Evolutionary conservation across 2,113 vertebrate genomes (phyloP).

Genomic region (Cavia aperea): DNA sequence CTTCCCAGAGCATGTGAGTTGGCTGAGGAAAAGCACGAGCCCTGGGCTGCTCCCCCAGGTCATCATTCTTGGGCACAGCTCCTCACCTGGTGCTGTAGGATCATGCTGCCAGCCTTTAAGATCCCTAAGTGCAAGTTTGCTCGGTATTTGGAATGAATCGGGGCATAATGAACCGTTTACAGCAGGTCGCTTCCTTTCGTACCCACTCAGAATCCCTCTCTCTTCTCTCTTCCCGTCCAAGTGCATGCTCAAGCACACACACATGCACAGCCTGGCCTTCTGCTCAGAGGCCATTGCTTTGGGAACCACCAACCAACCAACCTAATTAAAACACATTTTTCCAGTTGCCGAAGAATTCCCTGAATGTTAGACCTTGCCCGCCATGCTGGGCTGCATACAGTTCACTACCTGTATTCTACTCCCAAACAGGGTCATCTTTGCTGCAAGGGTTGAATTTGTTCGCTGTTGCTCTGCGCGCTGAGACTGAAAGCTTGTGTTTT

Average conservation of each 20-base stretch:
- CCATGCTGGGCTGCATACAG: constrained; percentile 59
- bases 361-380: constrained; percentile 50
- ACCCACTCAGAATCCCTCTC: background rate
- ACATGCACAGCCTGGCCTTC: background rate
- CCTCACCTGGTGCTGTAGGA: background rate
- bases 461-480: constrained; percentile 12
- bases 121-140: constrained; percentile 22
- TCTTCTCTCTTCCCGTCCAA: too few relatives aligned
- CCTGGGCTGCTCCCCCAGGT: rapidly evolving
- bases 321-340: constrained; percentile 75
- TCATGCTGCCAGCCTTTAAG: constrained; percentile 34
- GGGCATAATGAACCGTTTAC: constrained; percentile 58
- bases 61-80: background rate
- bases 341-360: constrained; percentile 70
- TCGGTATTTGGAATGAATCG: constrained; percentile 50
- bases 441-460: constrained; percentile 57
- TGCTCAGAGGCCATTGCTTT: constrained; percentile 66
- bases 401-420: constrained; percentile 53
- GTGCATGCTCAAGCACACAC: background rate
- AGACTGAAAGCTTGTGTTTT: constrained; percentile 47
- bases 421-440: constrained; percentile 60
- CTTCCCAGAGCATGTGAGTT: constrained; percentile 22
- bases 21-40: background rate
- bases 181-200: constrained; percentile 59
- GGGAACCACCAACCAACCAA: constrained; percentile 73